These are phyloP conservation scores for Troides oblongomaculatus DNA, from an alignment of 2,888 invertebrate species.

Conservation along the genomic window DNA sequence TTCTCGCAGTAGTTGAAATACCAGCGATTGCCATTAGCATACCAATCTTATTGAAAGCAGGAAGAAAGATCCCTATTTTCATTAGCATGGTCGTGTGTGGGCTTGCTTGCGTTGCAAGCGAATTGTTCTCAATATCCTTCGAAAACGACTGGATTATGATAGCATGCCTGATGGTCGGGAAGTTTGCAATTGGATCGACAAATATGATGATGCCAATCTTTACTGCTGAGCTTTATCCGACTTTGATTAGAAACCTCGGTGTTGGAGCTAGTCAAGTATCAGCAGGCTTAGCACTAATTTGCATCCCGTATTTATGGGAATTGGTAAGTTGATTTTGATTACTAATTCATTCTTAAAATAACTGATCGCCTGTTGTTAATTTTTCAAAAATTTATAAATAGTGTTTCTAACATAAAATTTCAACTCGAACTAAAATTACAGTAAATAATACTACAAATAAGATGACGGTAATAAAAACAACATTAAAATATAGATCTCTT, in stretches of 20 bases:
- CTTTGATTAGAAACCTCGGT: constrained; percentile 84
- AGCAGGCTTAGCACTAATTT: constrained; percentile 86
- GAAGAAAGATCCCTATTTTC: constrained; percentile 86
- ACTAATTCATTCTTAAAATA: background rate
- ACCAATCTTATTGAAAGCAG: constrained; percentile 86
- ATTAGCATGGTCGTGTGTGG: constrained; percentile 85
- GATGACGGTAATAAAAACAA: no score
- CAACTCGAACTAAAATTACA: no score
- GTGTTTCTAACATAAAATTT: no score
- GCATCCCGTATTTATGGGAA: constrained; percentile 88
- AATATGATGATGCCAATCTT: constrained; percentile 89
- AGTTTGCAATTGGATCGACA: constrained; percentile 88
- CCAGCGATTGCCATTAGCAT: constrained; percentile 89
- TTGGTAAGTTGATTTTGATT: constrained; percentile 78
- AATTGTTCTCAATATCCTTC: constrained; percentile 74
- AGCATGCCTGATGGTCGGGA: constrained; percentile 88
- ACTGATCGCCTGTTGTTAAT: background rate
- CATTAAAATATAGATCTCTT: no score
- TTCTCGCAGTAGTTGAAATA: constrained; percentile 87
- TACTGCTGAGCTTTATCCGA: constrained; percentile 86
- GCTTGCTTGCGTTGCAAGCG: constrained; percentile 83
- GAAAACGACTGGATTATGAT: constrained; percentile 84
- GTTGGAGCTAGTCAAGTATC: constrained; percentile 88
- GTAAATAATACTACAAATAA: no score
- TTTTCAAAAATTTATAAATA: no score